Evolutionary conservation across 2,113 vertebrate genomes (phyloP).

Genomic region (Macrotus californicus): DNA sequence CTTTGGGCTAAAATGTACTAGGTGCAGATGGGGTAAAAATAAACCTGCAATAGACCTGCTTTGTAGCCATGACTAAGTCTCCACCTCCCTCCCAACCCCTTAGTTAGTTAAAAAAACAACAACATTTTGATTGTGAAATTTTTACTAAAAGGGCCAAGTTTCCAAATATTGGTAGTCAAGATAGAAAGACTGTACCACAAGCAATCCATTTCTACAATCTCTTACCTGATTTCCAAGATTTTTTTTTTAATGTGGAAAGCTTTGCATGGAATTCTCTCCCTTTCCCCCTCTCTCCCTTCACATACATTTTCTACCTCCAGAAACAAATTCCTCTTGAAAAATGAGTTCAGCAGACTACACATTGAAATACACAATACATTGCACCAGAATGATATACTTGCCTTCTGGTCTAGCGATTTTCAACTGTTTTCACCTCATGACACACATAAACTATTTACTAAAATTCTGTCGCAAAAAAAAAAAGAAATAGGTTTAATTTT

Average conservation of each 20-base stretch:
- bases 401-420: background rate
- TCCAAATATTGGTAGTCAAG: background rate
- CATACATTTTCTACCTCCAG: background rate
- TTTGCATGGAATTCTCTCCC: background rate
- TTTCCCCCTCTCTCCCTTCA: too few species aligned
- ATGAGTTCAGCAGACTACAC: background rate
- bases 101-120: background rate
- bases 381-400: background rate
- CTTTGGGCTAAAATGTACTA: background rate
- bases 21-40: background rate
- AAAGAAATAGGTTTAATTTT: too few species aligned
- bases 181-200: background rate
- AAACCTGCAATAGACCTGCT: slow-evolving; percentile 42
- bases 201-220: background rate
- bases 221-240: background rate
- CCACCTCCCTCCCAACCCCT: background rate
- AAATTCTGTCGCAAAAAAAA: too few species aligned
- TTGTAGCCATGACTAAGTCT: slow-evolving; percentile 32
- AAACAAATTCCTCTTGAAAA: background rate
- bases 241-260: background rate
- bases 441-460: too few species aligned
- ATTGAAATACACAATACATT: background rate
- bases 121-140: background rate
- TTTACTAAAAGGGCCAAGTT: background rate
- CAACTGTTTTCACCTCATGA: too few species aligned